phyloP scores from a whole-genome alignment of 2,888 invertebrate genomes.

The Polylopha cassiicola region DNA sequence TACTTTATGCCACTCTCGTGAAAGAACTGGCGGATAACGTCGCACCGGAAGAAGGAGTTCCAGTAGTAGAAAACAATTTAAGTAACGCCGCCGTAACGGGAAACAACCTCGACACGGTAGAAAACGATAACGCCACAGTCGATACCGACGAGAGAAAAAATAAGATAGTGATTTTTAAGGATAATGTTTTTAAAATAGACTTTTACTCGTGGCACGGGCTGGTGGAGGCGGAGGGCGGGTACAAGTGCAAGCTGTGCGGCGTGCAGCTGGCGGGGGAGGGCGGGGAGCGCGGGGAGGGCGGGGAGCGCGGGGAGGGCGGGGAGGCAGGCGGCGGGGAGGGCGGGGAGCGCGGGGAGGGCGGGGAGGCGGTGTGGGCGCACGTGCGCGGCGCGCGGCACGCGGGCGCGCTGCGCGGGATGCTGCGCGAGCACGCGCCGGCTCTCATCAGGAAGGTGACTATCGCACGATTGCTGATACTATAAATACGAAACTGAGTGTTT shows the following conservation, averaged over 20 bases:
- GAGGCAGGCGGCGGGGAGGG: constrained; percentile 18
- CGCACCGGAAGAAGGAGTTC: no score
- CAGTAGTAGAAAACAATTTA: no score
- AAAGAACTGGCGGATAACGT: not conserved
- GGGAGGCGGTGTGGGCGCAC: constrained; percentile 22
- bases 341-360: constrained; percentile 12
- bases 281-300: constrained; percentile 16
- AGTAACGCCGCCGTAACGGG: no score
- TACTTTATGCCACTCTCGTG: constrained; percentile 9
- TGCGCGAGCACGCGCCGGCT: constrained; percentile 25
- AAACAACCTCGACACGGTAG: no score
- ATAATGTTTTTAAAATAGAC: constrained; percentile 25
- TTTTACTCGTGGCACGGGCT: constrained; percentile 32
- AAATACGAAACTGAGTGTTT: no score
- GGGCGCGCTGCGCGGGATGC: constrained; percentile 17
- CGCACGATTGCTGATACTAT: no score
- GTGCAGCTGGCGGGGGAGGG: no score
- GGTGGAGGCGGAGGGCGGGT: constrained; percentile 4
- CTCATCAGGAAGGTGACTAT: constrained; percentile 30
- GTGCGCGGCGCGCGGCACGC: constrained; percentile 20
- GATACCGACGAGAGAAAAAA: constrained; percentile 24
- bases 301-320: constrained; percentile 21
- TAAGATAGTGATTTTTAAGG: constrained; percentile 25
- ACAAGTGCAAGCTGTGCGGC: constrained; percentile 27
- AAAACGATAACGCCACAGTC: no score